Conservation (phyloP, 2,888 invertebrate genomes). For the Hofmannophila pseudospretella region DNA sequence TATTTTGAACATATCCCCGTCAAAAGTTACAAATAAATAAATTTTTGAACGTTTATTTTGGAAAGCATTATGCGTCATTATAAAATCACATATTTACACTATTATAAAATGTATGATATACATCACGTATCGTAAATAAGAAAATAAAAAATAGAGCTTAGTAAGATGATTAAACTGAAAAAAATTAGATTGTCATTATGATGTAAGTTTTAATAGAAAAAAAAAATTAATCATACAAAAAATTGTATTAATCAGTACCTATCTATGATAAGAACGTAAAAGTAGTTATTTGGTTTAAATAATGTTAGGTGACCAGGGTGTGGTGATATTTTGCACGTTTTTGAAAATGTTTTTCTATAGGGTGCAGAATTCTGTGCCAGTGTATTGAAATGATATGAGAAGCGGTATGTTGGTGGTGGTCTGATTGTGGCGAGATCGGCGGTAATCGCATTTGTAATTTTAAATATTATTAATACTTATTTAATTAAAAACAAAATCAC, state of each 20-base stretch:
- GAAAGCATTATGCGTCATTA: conserved; percentile 53
- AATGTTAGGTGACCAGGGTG: conserved; percentile 78
- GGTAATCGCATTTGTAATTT: conserved; percentile 60
- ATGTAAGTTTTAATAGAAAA: conserved; percentile 59
- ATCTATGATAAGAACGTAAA: conserved; percentile 62
- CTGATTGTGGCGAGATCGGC: conserved; percentile 47
- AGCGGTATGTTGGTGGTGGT: conserved; percentile 52
- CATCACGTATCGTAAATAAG: conserved; percentile 66
- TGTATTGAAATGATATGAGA: conserved; percentile 55
- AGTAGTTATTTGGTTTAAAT: conserved; percentile 73
- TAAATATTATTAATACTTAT: conserved; percentile 41
- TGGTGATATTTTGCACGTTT: conserved; percentile 78
- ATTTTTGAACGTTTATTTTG: conserved; percentile 46
- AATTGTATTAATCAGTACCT: conserved; percentile 67
- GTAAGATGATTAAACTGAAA: conserved; percentile 68
- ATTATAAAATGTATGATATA: conserved; percentile 71
- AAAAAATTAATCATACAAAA: conserved; percentile 65
- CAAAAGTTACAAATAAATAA: conserved; percentile 38
- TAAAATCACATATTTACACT: conserved; percentile 74
- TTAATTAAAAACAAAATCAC: conserved; percentile 46
- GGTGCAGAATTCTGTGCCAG: conserved; percentile 60
- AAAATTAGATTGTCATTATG: conserved; percentile 64
- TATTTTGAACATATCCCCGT: conserved; percentile 41
- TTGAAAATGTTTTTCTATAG: conserved; percentile 75
- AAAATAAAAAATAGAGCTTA: conserved; percentile 75